Percentiles rank a stretch among this genome's conserved stretches.
Conservation (phyloP, 37 sponge, comb jelly and placozoan species). For the Petrosia ficiformis region DNA sequence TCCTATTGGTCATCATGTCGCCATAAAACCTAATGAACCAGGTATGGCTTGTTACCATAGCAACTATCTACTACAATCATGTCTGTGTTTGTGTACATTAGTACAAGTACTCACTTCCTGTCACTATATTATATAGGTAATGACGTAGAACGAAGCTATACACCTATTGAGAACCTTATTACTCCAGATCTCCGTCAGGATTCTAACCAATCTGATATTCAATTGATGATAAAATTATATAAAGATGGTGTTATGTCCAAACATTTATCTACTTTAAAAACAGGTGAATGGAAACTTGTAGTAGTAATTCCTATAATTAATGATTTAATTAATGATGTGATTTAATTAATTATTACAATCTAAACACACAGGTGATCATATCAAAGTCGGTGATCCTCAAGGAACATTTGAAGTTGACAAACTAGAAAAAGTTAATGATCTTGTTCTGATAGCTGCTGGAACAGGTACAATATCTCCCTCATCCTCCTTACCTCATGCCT, state of each 20-base stretch:
- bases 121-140: conserved; percentile 38
- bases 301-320: no score
- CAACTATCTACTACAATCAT: background rate
- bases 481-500: background rate
- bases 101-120: background rate
- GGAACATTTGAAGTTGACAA: conserved; percentile 59
- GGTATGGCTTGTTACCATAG: conserved; percentile 30
- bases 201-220: conserved; percentile 21
- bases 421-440: conserved; percentile 11
- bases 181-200: background rate
- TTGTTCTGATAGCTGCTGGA: conserved; percentile 76
- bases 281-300: no score
- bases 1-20: conserved; percentile 81
- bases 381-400: conserved; percentile 65
- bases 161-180: conserved; percentile 29
- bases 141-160: conserved; percentile 58
- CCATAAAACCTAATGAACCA: conserved; percentile 34
- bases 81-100: background rate
- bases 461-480: conserved; percentile 44
- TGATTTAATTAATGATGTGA: no score
- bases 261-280: conserved; percentile 37
- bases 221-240: conserved; percentile 84
- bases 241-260: conserved; percentile 70
- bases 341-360: conserved; percentile 1
- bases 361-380: conserved; percentile 26